Conservation (phyloP, 1,140 invertebrate genomes). For the Dendrolimus punctatus region DNA sequence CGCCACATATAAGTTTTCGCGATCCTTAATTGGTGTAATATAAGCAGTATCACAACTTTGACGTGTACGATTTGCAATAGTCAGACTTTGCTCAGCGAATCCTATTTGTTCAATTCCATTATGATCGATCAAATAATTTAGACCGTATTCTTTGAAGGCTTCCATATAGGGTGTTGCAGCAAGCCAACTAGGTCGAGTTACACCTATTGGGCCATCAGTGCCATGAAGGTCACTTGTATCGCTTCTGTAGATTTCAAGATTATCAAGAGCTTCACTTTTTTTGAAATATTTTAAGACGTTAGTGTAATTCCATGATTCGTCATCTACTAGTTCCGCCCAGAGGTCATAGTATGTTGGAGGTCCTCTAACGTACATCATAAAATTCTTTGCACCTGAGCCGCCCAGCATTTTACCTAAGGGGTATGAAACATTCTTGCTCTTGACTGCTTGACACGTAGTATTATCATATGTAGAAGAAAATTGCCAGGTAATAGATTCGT, state of each 20-base stretch:
- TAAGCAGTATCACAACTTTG: slow-evolving; percentile 88
- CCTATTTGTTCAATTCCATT: slow-evolving; percentile 7
- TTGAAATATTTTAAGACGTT: slow-evolving; percentile 86
- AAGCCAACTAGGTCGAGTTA: slow-evolving; percentile 39
- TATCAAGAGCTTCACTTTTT: slow-evolving; percentile 87
- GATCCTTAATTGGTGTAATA: slow-evolving; percentile 78
- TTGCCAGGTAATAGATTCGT: too few relatives aligned
- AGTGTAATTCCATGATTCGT: slow-evolving; percentile 85
- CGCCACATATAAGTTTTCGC: slow-evolving; percentile 82
- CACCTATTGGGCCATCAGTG: slow-evolving; percentile 1
- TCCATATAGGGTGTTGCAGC: slow-evolving; percentile 73
- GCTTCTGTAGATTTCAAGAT: slow-evolving; percentile 77
- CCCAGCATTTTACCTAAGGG: slow-evolving; percentile 81
- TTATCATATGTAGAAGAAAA: too few relatives aligned
- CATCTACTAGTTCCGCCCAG: slow-evolving; percentile 87
- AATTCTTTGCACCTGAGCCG: slow-evolving; percentile 90
- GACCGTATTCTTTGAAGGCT: slow-evolving; percentile 86
- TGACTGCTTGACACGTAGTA: too few relatives aligned
- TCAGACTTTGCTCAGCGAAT: neutral
- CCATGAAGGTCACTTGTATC: slow-evolving; percentile 8
- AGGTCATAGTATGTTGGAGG: slow-evolving; percentile 85
- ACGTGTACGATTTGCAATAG: slow-evolving; percentile 80
- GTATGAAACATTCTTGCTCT: too few relatives aligned
- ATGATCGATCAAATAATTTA: slow-evolving; percentile 56
- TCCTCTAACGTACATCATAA: slow-evolving; percentile 93